phyloP scores from a whole-genome alignment of 1,140 invertebrate genomes.

The Ips nitidus region DNA sequence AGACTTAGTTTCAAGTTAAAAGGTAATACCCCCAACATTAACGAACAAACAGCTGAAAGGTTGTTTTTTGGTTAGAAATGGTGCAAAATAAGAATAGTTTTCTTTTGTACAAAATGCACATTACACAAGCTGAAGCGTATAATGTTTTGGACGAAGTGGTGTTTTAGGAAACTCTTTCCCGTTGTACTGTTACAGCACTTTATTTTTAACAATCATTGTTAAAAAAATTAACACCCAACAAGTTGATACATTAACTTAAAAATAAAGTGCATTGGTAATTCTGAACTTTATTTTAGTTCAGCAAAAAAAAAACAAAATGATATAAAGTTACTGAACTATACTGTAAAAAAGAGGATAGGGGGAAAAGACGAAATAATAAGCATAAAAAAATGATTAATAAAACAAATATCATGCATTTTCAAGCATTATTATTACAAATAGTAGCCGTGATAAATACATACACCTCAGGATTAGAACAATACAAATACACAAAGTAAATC shows the following conservation, averaged over 20 bases:
- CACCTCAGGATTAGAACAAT: slow-evolving; percentile 58
- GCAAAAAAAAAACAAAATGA: not conserved
- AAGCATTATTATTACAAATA: slow-evolving; percentile 84
- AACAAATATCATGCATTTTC: slow-evolving; percentile 85
- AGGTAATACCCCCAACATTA: not conserved
- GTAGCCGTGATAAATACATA: slow-evolving; percentile 61
- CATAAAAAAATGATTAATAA: slow-evolving; percentile 69
- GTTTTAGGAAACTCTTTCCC: not conserved
- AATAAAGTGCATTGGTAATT: too few species aligned
- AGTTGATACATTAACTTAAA: too few species aligned
- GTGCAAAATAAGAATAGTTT: not conserved
- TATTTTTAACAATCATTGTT: too few species aligned
- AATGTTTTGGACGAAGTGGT: not conserved
- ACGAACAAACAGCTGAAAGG: too few species aligned
- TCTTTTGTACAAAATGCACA: slow-evolving; percentile 31
- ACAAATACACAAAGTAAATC: slow-evolving; percentile 56
- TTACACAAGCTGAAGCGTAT: slow-evolving; percentile 42
- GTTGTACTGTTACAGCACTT: not conserved
- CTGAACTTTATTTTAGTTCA: not conserved
- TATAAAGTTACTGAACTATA: too few species aligned
- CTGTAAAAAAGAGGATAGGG: not conserved
- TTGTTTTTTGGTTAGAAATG: not conserved
- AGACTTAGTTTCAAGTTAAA: not conserved
- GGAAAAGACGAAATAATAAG: slow-evolving; percentile 61
- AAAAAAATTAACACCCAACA: too few species aligned